Evolutionary conservation across 2,888 invertebrate species (phyloP).

Genomic region (Diaprepes abbreviatus): DNA sequence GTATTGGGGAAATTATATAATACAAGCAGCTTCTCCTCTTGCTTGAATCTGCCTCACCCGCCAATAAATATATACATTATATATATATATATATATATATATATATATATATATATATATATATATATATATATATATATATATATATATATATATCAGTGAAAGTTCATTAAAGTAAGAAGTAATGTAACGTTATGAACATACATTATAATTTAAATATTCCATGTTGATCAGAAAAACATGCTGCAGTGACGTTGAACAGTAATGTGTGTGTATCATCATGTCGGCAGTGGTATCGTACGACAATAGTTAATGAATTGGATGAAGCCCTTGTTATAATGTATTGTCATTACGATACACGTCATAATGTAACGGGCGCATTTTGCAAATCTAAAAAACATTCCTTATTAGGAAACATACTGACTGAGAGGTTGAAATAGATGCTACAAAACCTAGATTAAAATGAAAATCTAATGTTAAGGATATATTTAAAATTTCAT

Average conservation of each 20-base stretch:
- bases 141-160: too few species aligned
- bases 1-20: neutral
- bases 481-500: conserved; percentile 21
- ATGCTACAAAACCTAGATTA: conserved; percentile 23
- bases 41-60: neutral
- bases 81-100: too few species aligned
- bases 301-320: too few species aligned
- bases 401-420: conserved; percentile 21
- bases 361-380: neutral
- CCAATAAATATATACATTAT: neutral
- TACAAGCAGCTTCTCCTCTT: neutral
- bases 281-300: too few species aligned
- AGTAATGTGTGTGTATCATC: too few species aligned
- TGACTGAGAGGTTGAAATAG: conserved; percentile 30
- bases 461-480: conserved; percentile 14
- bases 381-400: conserved; percentile 24
- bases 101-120: too few species aligned
- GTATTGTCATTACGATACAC: too few species aligned
- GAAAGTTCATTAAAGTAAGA: neutral
- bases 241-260: too few species aligned
- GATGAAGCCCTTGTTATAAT: too few species aligned
- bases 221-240: too few species aligned
- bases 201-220: neutral
- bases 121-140: too few species aligned
- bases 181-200: neutral